phyloP scores from a whole-genome alignment of 2,888 invertebrate species.

The Eupithecia pulchellata region DNA sequence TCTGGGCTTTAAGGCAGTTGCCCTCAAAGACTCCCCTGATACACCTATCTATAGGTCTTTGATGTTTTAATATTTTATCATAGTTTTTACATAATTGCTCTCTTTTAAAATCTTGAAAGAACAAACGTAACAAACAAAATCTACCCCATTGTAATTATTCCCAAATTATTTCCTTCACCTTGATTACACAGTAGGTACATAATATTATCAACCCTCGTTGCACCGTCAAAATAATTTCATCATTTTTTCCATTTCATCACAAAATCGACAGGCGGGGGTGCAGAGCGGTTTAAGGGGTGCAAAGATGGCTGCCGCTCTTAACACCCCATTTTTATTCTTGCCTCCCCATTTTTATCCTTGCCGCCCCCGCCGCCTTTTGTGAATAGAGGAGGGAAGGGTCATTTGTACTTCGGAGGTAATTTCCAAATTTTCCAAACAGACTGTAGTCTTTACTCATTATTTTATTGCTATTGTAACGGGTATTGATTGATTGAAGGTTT shows the following conservation, averaged over 20 bases:
- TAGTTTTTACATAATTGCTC: not conserved
- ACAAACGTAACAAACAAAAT: not conserved
- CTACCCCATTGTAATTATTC: conserved; percentile 14
- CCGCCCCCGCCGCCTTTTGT: conserved; percentile 52
- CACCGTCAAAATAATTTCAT: conserved; percentile 51
- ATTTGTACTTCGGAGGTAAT: not conserved
- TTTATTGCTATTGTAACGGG: no score
- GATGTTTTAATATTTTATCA: not conserved
- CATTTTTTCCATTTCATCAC: conserved; percentile 49
- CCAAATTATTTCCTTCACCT: conserved; percentile 15
- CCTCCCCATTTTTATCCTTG: conserved; percentile 75
- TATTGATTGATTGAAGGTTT: no score
- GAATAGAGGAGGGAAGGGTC: not conserved
- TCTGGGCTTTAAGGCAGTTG: no score
- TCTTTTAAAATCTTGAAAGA: not conserved
- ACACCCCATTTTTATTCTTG: conserved; percentile 80
- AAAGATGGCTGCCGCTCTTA: conserved; percentile 78
- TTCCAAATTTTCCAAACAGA: not conserved
- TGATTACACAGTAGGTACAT: conserved; percentile 11
- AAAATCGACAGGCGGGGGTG: conserved; percentile 64
- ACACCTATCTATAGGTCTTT: no score
- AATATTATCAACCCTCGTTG: conserved; percentile 10
- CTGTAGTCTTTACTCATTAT: no score
- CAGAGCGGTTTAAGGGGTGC: conserved; percentile 24
- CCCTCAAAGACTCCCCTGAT: no score